phyloP scores from a whole-genome alignment of 1,140 invertebrate species.

The Aphidius ervi region DNA sequence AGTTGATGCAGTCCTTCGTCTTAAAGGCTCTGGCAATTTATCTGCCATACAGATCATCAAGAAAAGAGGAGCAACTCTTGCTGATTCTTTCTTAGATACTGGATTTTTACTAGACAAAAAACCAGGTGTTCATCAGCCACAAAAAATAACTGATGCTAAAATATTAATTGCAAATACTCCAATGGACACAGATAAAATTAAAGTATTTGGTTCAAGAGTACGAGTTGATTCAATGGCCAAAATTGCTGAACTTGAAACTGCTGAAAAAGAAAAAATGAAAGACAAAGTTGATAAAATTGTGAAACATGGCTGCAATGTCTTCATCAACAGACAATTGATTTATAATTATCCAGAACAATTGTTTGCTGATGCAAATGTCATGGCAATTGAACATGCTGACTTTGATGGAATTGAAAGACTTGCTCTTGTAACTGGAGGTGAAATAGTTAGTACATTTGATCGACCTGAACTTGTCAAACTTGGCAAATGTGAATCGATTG shows the following conservation, averaged over 20 bases:
- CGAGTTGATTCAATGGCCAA: constrained; percentile 97
- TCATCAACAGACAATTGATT: constrained; percentile 98
- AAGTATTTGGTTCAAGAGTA: constrained; percentile 98
- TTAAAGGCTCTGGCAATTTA: constrained; percentile 90
- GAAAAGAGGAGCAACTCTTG: constrained; percentile 85
- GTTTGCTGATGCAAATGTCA: constrained; percentile 96
- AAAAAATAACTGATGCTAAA: constrained; percentile 70
- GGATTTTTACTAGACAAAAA: constrained; percentile 98
- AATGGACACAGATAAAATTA: constrained; percentile 99
- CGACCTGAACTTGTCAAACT: constrained; percentile 87
- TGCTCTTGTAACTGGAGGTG: constrained; percentile 94
- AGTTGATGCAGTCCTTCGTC: constrained; percentile 89
- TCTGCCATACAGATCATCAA: constrained; percentile 98
- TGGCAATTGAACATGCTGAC: constrained; percentile 99
- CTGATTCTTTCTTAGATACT: constrained; percentile 96
- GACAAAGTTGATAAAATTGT: constrained; percentile 98
- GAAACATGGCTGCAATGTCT: constrained; percentile 95
- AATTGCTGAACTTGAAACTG: constrained; percentile 94
- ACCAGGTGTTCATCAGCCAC: constrained; percentile 83
- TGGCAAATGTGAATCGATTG: constrained; percentile 92
- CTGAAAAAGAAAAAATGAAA: constrained; percentile 99
- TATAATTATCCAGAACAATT: constrained; percentile 99
- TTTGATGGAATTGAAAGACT: constrained; percentile 98
- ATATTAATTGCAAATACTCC: constrained; percentile 99
- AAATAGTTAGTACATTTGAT: constrained; percentile 99